phyloP scores from a whole-genome alignment of 2,888 invertebrate genomes.

The Epirrhoe alternata region DNA sequence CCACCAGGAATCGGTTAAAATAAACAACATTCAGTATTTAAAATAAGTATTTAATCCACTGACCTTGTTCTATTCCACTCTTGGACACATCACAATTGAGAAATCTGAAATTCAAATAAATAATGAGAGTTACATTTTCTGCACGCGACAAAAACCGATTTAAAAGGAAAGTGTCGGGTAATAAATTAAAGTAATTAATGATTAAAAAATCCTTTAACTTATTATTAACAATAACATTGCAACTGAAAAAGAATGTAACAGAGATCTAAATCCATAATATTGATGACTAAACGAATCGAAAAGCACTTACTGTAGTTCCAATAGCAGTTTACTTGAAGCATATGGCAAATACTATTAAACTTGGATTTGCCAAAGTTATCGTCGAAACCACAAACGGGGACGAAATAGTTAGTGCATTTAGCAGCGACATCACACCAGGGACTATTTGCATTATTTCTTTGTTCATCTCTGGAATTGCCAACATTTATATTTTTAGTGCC shows the following conservation, averaged over 20 bases:
- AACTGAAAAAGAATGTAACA: neutral
- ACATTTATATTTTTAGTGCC: neutral
- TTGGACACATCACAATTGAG: slow-evolving; percentile 8
- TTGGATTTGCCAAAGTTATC: slow-evolving; percentile 65
- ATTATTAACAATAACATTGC: neutral
- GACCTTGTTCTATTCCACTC: too few species aligned
- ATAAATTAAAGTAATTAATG: too few species aligned
- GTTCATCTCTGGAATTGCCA: neutral
- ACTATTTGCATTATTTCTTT: neutral
- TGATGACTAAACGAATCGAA: neutral
- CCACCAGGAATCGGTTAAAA: slow-evolving; percentile 54
- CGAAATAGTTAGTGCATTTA: slow-evolving; percentile 53
- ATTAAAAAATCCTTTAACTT: too few species aligned
- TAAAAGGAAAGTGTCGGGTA: too few species aligned
- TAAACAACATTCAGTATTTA: slow-evolving; percentile 55
- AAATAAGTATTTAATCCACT: neutral
- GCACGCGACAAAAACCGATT: too few species aligned
- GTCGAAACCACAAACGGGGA: slow-evolving; percentile 66
- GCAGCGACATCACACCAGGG: slow-evolving; percentile 57
- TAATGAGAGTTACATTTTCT: neutral
- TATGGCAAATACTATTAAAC: slow-evolving; percentile 70
- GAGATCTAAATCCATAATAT: neutral
- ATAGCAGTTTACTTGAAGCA: slow-evolving; percentile 71
- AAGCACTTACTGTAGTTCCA: slow-evolving; percentile 56
- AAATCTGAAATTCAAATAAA: slow-evolving; percentile 20